Evolutionary conservation across 2,888 invertebrate species (phyloP).

Genomic region (Mesorhabditis belari): DNA sequence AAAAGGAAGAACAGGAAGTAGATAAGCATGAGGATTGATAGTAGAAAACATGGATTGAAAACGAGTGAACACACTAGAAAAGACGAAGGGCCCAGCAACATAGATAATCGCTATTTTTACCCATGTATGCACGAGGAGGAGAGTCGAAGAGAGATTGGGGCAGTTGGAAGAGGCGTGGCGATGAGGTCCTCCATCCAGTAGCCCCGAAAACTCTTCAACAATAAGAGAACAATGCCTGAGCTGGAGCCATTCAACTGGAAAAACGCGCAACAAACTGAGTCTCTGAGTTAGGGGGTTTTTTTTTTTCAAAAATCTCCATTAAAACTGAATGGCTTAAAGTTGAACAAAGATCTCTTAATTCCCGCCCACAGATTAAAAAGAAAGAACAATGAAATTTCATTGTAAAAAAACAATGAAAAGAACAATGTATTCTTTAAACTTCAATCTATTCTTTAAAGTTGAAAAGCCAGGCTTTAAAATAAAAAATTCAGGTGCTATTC

Average conservation of each 20-base stretch:
- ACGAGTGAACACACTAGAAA: too few species aligned
- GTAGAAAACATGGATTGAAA: too few species aligned
- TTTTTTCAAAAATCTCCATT: too few species aligned
- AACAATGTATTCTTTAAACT: not conserved
- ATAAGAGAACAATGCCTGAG: not conserved
- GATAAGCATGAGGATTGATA: too few species aligned
- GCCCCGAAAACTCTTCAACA: not conserved
- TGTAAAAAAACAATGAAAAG: not conserved
- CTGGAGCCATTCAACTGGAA: not conserved
- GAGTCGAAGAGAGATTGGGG: not conserved
- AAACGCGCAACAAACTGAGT: too few species aligned
- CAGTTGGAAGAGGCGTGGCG: not conserved
- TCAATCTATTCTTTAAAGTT: not conserved
- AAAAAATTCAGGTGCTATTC: constrained; percentile 16
- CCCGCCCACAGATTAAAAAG: not conserved
- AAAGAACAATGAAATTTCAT: not conserved
- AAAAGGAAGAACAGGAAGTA: too few species aligned
- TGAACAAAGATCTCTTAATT: too few species aligned
- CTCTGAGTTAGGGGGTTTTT: too few species aligned
- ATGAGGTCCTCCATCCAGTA: not conserved
- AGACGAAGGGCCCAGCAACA: too few species aligned
- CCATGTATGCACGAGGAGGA: not conserved
- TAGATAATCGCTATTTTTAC: not conserved
- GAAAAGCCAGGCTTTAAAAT: not conserved
- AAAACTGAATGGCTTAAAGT: too few species aligned